Base-by-base conservation (phyloP, 2,113 vertebrate species). In the Oxyruncus cristatus region DNA sequence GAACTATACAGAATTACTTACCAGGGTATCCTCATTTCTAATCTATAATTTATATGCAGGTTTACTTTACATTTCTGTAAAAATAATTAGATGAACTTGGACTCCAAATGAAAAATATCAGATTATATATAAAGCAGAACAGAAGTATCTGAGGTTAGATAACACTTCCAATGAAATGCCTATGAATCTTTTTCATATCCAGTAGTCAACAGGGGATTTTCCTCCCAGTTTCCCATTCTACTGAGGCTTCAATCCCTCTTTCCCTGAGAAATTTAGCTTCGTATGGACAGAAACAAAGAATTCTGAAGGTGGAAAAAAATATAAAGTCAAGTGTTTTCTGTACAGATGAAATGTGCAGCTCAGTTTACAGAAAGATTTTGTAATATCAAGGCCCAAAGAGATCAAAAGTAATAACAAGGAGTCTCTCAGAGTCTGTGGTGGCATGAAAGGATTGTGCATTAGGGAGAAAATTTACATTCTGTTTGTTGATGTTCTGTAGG, bases 31-130 rank as follows among this genome's bases (percentile, higher is more conserved):
- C 66, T 97, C 86, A 76, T 83, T 93, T 83, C 39, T 96, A 87
- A 91, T 95, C 52, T 73, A 75, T 86, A 88, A 97, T 97, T 95
- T 96, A 88, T 79, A 97, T 96, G 90, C 71, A 97, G 85, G 91
- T 97, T 82, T 94, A 53, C 81, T 95, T 93, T 89, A 84, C 67
- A 53, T 93, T 97, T 96, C 61, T 93, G 12, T 87, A 92, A 91
- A 95, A 94, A 89, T 94, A 97, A 95, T 96, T 95, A 96, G 72
- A 35, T 68, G 32, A 26, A 92, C 28, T 88, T 93, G 35, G 62
- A 77, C 74, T 97, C 27, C 49, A 85, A 95, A 88, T 83, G 56
- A 89, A 95, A 92, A 83, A 71, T 72, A 94, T 58, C 41, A 93
- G 58, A 91, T 93, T 90, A 92, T 21, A 75, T 93, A 66, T 93